phyloP scores from a whole-genome alignment of 2,888 invertebrate species.

The Neoascia interrupta region DNA sequence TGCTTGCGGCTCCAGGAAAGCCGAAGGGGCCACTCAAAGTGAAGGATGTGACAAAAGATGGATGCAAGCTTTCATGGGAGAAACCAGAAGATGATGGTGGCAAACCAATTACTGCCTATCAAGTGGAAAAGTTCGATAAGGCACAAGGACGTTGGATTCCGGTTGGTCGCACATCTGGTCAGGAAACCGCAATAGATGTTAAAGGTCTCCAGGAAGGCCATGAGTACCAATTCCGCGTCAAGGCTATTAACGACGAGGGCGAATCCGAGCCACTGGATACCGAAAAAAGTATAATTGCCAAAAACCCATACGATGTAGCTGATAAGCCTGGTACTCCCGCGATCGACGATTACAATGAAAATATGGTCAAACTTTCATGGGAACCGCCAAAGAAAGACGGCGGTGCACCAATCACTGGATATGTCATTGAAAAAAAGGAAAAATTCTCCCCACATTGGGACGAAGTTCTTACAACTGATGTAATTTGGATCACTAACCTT shows the following conservation, averaged over 20 bases:
- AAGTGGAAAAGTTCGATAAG: conserved; percentile 95
- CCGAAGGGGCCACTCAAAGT: conserved; percentile 95
- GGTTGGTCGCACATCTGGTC: conserved; percentile 89
- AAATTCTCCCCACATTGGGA: conserved; percentile 93
- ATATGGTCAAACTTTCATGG: conserved; percentile 95
- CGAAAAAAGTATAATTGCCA: conserved; percentile 92
- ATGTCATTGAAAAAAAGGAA: conserved; percentile 94
- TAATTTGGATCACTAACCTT: conserved; percentile 76
- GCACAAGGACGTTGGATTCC: conserved; percentile 96
- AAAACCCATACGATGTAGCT: conserved; percentile 96
- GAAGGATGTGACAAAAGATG: conserved; percentile 91
- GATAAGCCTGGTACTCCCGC: conserved; percentile 93
- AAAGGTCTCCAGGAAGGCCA: conserved; percentile 94
- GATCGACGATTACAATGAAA: conserved; percentile 93
- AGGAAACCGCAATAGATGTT: conserved; percentile 92
- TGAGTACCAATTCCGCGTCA: conserved; percentile 96
- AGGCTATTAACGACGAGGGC: conserved; percentile 95
- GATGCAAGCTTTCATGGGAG: conserved; percentile 95
- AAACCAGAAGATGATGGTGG: conserved; percentile 98
- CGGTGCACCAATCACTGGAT: conserved; percentile 98
- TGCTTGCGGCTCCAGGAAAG: conserved; percentile 89
- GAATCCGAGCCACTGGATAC: conserved; percentile 96
- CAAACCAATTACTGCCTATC: conserved; percentile 94
- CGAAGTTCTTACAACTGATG: conserved; percentile 87
- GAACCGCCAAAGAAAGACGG: conserved; percentile 96